Percentiles rank a stretch among this genome's conserved stretches.
Conservation (phyloP, 2,888 invertebrate species). For the Xanthia icteritia region DNA sequence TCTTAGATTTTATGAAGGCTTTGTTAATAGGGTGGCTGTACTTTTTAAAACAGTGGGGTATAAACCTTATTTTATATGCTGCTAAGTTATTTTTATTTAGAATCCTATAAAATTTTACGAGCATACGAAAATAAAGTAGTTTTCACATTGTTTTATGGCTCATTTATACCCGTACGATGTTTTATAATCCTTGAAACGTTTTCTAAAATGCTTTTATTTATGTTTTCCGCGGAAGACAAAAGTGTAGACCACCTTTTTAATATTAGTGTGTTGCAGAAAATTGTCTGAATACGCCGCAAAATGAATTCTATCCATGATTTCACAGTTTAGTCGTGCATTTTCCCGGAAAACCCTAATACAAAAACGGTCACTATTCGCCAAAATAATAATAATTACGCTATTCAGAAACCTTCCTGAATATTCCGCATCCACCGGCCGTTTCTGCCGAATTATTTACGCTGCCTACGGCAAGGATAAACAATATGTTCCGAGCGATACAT, state of each 20-base stretch:
- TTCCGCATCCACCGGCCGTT: neutral
- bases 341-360: neutral
- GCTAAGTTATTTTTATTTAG: neutral
- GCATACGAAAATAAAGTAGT: conserved; percentile 16
- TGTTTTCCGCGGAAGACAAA: neutral
- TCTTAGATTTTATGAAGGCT: conserved; percentile 52
- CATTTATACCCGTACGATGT: neutral
- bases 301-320: neutral
- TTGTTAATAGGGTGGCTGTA: conserved; percentile 38
- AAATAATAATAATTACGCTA: neutral
- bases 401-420: neutral
- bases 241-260: neutral
- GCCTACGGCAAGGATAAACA: conserved; percentile 38
- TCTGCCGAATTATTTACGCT: conserved; percentile 37
- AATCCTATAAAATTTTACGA: conserved; percentile 18
- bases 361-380: neutral
- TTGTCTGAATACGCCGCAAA: neutral
- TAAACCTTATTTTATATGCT: neutral
- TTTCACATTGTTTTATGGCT: conserved; percentile 12
- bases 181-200: neutral
- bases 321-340: neutral
- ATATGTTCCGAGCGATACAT: conserved; percentile 35
- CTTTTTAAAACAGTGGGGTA: neutral
- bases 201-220: neutral
- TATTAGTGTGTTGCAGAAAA: neutral